Evolutionary conservation across 2,888 invertebrate species (phyloP).

Genomic region (Polylopha cassiicola): DNA sequence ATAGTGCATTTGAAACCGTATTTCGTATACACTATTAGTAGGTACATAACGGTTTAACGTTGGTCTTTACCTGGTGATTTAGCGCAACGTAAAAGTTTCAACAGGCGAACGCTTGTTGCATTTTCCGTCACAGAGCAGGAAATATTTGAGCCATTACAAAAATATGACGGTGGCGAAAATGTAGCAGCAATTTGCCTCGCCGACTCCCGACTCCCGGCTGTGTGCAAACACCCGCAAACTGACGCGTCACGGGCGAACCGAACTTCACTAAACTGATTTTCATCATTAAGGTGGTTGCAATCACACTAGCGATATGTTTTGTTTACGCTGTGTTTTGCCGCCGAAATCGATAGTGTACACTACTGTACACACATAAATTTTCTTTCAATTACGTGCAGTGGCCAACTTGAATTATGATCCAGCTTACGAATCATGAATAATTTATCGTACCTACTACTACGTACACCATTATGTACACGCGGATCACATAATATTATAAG

Average conservation of each 20-base stretch:
- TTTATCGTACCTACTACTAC: too few relatives aligned
- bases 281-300: slow-evolving; percentile 36
- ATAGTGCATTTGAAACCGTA: not conserved
- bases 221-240: slow-evolving; percentile 35
- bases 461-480: too few relatives aligned
- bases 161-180: slow-evolving; percentile 20
- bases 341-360: too few relatives aligned
- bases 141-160: slow-evolving; percentile 21
- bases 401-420: too few relatives aligned
- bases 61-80: slow-evolving; percentile 3
- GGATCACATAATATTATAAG: too few relatives aligned
- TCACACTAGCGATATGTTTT: slow-evolving; percentile 19
- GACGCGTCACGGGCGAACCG: slow-evolving; percentile 34
- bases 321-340: too few relatives aligned
- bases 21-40: too few relatives aligned
- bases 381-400: too few relatives aligned
- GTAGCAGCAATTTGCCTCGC: slow-evolving; percentile 20
- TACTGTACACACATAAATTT: too few relatives aligned
- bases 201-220: slow-evolving; percentile 25
- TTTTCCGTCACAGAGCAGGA: slow-evolving; percentile 17
- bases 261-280: slow-evolving; percentile 44
- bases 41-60: not conserved
- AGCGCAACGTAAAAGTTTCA: slow-evolving; percentile 14
- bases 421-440: too few relatives aligned
- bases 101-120: slow-evolving; percentile 26